Base-by-base conservation (phyloP, 2,113 vertebrate species). In the Petroica traversi region DNA sequence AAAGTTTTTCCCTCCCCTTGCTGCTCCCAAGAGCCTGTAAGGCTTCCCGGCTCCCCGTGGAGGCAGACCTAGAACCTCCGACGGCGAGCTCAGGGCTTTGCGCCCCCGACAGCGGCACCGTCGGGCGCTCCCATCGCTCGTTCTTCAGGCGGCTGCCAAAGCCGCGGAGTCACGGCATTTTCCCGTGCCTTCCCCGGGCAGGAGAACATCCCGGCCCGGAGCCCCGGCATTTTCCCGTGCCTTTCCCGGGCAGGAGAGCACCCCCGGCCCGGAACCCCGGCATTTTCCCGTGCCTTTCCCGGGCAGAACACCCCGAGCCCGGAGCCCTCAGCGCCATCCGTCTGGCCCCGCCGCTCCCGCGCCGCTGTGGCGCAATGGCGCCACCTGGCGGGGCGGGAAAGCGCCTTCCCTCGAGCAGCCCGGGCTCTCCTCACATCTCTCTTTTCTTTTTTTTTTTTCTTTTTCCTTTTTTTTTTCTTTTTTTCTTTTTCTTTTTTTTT, bases 341-440 rank as follows among this genome's bases (percentile, higher is more conserved):
- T 3, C 33, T 25, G 14, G 18, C 9, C n/a, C 19, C 43, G 17
- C 6, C 11, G 19, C 48, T 23, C 34, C 36, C 6, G 15, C 40
- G 6, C 34, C 34, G 11, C 36, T 4, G 15, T 36, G 5, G 31
- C 33, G 9, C 86, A 19, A 68, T 2, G 16, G 43, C 92, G 48
- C 87, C 95, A 73, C 54, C 92, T 86, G 34, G 45, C 18, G 94
- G 71, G 34, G 17, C 10, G 28, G 36, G 23, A 17, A 18, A 8
- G 22, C 5, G 16, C 33, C 2, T 4, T 14, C 15, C 12, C 12
- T 3, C 11, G 6, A 18, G 36, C 11, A 6, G 49, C 6, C 14
- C 0, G n/a, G 5, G 13, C 6, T 0, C 12, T 2, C 11, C 2
- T 4, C 38, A 1, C 22, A 0, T 2, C 4, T 3, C 9, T 20